Percentiles rank a stretch among this genome's conserved stretches.
Conservation (phyloP, 2,113 vertebrate genomes). For the Orcinus orca region DNA sequence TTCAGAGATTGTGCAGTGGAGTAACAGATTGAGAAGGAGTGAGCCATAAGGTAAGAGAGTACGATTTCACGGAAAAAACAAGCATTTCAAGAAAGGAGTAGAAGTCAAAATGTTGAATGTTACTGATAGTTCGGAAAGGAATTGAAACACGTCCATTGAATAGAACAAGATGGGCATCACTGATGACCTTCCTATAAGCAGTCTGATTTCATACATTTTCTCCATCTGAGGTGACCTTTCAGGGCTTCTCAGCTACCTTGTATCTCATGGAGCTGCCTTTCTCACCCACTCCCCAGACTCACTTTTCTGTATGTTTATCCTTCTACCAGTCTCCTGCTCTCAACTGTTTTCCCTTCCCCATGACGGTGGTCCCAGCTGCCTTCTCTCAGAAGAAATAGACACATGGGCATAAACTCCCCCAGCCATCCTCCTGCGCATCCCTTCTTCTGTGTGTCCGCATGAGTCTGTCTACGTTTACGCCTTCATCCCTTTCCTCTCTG, state of each 20-base stretch:
- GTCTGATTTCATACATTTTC: too few relatives aligned
- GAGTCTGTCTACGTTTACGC: accelerated
- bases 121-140: neutral
- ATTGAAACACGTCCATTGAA: accelerated
- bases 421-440: neutral
- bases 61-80: neutral
- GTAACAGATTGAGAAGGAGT: neutral
- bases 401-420: accelerated
- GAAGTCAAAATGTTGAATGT: neutral
- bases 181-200: accelerated
- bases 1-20: neutral
- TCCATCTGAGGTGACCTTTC: neutral
- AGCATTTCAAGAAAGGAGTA: neutral
- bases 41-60: neutral
- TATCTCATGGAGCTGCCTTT: neutral
- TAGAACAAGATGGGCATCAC: accelerated
- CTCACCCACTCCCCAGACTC: neutral
- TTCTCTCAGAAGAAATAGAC: neutral
- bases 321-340: neutral
- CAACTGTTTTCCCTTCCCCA: neutral
- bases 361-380: accelerated
- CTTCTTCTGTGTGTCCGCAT: accelerated
- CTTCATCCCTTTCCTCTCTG: neutral
- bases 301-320: too few relatives aligned
- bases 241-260: neutral